Evolutionary conservation across 2,113 vertebrate genomes (phyloP).

Genomic region (Anguilla japonica): DNA sequence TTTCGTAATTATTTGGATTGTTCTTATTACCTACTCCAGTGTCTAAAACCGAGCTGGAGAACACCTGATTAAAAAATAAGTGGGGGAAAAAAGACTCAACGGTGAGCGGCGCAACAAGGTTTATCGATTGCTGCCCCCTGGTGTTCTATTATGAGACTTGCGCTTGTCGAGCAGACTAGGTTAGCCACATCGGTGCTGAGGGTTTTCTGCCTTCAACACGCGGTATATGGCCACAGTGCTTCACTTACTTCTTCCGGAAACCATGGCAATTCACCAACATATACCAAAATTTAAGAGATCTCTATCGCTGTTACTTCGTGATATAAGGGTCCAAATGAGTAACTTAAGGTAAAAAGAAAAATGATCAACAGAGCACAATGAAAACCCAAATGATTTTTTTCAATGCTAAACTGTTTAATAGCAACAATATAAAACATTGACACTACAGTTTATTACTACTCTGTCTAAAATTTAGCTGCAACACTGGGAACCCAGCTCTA

Average conservation of each 20-base stretch:
- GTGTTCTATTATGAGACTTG: slow-evolving; percentile 10
- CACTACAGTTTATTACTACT: no score
- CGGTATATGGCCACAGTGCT: no score
- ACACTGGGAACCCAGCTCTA: no score
- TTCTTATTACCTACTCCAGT: background rate
- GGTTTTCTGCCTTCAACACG: background rate
- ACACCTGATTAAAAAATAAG: background rate
- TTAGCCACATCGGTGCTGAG: background rate
- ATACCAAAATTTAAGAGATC: background rate
- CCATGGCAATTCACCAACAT: no score
- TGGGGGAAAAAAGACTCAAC: background rate
- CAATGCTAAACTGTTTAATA: no score
- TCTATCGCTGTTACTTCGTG: no score
- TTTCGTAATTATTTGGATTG: background rate
- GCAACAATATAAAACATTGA: no score
- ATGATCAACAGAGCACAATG: background rate
- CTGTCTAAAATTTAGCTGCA: no score
- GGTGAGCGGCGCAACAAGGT: background rate
- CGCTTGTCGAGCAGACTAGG: background rate
- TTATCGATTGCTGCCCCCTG: slow-evolving; percentile 27
- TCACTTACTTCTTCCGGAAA: no score
- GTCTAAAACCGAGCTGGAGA: background rate
- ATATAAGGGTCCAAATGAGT: no score
- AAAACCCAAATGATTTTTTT: no score
- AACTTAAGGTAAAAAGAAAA: no score